Base-by-base conservation (phyloP, 2,113 vertebrate genomes). In the Percina caprodes region DNA sequence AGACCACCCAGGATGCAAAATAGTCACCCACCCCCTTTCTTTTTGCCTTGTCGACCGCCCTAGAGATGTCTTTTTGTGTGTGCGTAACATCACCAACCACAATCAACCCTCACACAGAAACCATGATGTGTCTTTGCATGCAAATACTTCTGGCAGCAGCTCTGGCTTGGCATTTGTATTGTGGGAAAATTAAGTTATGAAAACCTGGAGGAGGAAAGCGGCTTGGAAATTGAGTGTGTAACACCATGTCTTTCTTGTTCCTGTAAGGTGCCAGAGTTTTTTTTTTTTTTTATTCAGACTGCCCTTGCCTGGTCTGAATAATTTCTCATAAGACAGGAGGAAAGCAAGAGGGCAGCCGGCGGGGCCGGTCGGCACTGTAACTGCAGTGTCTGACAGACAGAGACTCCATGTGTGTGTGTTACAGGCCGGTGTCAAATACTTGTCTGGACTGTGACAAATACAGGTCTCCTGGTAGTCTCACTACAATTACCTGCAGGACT, bases 1-100 rank as follows among this genome's bases (percentile, higher is more conserved):
- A 93, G 95, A 96, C 95, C 95, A 96, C 95, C 95, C 95, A 96
- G 94, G 94, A 95, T 95, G 95, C 94, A 94, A 95, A 95, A 95
- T 82, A 95, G 91, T 92, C 93, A 92, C 93, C 92, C 86, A 88
- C 92, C 86, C 91, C 89, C 93, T 88, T 89, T 92, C 88, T 88
- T 89, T 89, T 92, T 90, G 91, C 91, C 93, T 92, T 90, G 92
- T 94, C 90, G 89, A 87, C 86, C 78, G 90, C 90, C 85, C 67
- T 76, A 89, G 87, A 90, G 92, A 94, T 91, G 86, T 93, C 90
- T 94, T 95, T 93, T 93, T 93, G 90, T 94, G 90, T 92, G 91
- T 91, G 92, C 76, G 87, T 91, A 93, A 92, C 93, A 92, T 93
- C 93, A 92, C 90, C 82, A 39, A 86, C 92, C 90, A 92, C 92